Evolutionary conservation across 1,140 invertebrate genomes (phyloP).

Genomic region (Asobara japonica): DNA sequence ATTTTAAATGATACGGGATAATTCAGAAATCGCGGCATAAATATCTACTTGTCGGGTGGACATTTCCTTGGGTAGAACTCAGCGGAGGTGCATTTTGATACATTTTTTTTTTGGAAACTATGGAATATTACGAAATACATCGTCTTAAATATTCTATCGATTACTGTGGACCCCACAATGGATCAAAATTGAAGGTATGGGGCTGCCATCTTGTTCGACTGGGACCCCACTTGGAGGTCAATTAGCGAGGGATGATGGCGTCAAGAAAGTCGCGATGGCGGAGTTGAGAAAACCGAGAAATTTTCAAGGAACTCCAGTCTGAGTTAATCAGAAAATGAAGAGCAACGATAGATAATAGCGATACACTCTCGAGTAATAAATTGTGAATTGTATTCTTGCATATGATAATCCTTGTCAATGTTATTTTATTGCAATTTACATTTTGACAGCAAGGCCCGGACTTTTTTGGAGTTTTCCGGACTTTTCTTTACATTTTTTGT

Average conservation of each 20-base stretch:
- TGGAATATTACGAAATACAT: too few species aligned
- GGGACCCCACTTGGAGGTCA: slow-evolving; percentile 37
- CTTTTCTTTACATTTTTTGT: too few species aligned
- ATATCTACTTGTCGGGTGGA: too few species aligned
- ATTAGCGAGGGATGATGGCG: slow-evolving; percentile 41
- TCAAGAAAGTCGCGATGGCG: slow-evolving; percentile 59
- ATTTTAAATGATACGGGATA: too few species aligned
- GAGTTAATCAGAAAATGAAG: background rate
- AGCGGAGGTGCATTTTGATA: too few species aligned
- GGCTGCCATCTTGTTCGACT: slow-evolving; percentile 58
- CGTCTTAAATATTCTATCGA: slow-evolving; percentile 1
- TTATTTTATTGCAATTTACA: too few species aligned
- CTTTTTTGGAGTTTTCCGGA: too few species aligned
- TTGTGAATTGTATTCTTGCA: background rate
- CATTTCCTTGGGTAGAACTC: too few species aligned
- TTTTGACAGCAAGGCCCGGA: too few species aligned
- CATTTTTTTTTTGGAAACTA: too few species aligned
- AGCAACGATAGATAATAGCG: background rate
- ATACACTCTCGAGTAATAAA: background rate
- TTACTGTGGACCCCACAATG: background rate
- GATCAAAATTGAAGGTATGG: slow-evolving; percentile 61
- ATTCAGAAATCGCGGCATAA: too few species aligned
- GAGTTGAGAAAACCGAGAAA: slow-evolving; percentile 34
- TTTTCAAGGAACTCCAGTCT: background rate
- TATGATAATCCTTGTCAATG: background rate